These are phyloP conservation scores for Butorides virescens DNA, from an alignment of 2,113 vertebrate species.

Conservation along the genomic window DNA sequence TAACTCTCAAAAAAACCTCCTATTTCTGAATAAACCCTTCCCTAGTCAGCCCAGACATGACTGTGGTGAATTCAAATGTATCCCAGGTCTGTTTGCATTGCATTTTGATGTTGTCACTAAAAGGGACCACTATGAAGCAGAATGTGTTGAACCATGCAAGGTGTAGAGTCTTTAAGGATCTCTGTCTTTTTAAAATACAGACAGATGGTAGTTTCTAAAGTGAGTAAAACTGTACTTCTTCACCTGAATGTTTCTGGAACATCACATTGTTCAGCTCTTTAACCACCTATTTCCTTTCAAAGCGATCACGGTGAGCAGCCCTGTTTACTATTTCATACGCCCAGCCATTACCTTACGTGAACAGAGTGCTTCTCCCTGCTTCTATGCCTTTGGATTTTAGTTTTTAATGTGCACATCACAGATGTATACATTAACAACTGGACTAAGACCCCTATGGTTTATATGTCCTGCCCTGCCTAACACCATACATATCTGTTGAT, in stretches of 20 bases:
- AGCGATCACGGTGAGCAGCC: background rate
- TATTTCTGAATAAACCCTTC: background rate
- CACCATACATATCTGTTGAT: accelerated
- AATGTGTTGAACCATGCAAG: background rate
- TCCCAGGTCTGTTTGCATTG: background rate
- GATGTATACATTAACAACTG: too few species aligned
- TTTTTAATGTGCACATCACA: background rate
- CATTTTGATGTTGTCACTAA: background rate
- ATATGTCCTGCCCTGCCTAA: background rate
- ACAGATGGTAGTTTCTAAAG: background rate
- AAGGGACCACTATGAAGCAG: background rate
- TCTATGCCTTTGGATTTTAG: background rate
- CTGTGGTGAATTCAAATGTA: background rate
- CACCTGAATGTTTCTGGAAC: background rate
- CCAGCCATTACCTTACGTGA: background rate
- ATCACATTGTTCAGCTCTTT: background rate
- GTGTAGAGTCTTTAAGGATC: background rate
- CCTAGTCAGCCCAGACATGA: background rate
- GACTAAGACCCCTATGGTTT: background rate
- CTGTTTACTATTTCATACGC: background rate
- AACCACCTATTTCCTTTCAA: background rate
- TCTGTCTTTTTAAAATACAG: background rate
- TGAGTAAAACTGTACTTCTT: background rate
- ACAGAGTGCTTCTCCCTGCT: background rate
- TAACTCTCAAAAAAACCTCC: background rate